A percentile compares a stretch with the other conserved stretches of the same genome.
phyloP scores from a whole-genome alignment of 2,888 invertebrate species.

The Disparrhopalites patrizii region DNA sequence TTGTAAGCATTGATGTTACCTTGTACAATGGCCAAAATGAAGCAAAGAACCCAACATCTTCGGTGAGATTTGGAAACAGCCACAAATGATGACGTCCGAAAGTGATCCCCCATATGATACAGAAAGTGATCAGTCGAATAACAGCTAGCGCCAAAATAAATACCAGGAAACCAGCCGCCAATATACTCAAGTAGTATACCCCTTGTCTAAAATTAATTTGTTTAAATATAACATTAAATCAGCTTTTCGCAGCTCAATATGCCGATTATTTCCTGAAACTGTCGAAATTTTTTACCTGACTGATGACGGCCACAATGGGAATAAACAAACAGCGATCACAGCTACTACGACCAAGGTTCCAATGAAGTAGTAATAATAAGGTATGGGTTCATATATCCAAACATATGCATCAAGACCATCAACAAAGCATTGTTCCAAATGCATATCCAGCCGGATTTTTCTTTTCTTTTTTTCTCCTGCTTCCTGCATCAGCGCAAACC shows the following conservation, averaged over 20 bases:
- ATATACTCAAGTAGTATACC: constrained; percentile 94
- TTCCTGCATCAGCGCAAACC: constrained; percentile 45
- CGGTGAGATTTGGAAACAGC: constrained; percentile 98
- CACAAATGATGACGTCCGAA: constrained; percentile 90
- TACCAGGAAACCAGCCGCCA: constrained; percentile 90
- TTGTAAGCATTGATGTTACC: constrained; percentile 54
- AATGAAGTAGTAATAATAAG: constrained; percentile 88
- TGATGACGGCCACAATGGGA: constrained; percentile 97
- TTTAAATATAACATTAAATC: not conserved
- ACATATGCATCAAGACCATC: constrained; percentile 95
- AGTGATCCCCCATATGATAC: constrained; percentile 80
- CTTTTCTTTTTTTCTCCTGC: constrained; percentile 69
- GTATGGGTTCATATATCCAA: constrained; percentile 97
- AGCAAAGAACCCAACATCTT: constrained; percentile 97
- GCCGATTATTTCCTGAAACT: too few species aligned
- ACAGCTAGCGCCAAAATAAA: constrained; percentile 87
- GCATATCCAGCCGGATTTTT: constrained; percentile 95
- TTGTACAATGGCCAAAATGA: constrained; percentile 97
- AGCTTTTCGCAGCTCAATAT: too few species aligned
- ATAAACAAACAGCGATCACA: constrained; percentile 91
- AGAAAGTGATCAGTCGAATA: constrained; percentile 85
- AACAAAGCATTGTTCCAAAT: constrained; percentile 87
- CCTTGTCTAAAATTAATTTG: constrained; percentile 62
- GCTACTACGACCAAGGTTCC: constrained; percentile 86
- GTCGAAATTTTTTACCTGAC: constrained; percentile 73